phyloP scores from a whole-genome alignment of 2,113 vertebrate genomes.

The Ictalurus punctatus region DNA sequence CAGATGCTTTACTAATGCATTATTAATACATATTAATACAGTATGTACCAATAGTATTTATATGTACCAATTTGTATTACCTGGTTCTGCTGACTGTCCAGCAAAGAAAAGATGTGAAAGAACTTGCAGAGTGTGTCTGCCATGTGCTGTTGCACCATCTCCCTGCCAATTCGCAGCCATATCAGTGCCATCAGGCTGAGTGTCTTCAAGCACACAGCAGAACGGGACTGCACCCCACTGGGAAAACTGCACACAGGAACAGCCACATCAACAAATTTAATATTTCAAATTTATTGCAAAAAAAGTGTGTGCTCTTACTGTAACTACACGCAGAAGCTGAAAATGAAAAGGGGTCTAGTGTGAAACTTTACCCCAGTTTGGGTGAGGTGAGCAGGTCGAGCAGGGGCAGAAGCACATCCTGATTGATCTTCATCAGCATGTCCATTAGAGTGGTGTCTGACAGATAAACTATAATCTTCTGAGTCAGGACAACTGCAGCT shows the following conservation, averaged over 20 bases:
- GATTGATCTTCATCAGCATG: constrained; percentile 95
- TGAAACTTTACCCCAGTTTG: constrained; percentile 75
- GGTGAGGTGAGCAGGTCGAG: constrained; percentile 89
- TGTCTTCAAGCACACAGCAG: constrained; percentile 89
- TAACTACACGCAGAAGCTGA: neutral
- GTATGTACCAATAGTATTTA: neutral
- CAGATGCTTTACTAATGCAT: too few species aligned
- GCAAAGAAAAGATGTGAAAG: constrained; percentile 85
- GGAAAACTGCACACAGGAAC: constrained; percentile 81
- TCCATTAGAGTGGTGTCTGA: constrained; percentile 97
- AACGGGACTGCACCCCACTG: constrained; percentile 89
- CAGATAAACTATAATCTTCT: constrained; percentile 93
- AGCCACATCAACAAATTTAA: constrained; percentile 21
- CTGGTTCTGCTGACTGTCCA: constrained; percentile 82
- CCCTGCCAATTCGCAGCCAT: constrained; percentile 91
- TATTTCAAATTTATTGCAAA: neutral
- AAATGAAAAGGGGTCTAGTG: neutral
- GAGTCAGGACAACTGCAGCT: constrained; percentile 86
- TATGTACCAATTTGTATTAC: constrained; percentile 61
- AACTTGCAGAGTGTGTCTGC: constrained; percentile 84
- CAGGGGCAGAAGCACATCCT: constrained; percentile 90
- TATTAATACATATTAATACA: neutral
- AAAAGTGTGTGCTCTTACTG: neutral
- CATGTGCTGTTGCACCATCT: constrained; percentile 97
- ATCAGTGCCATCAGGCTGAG: constrained; percentile 92